Conservation (phyloP, 1,140 invertebrate genomes). For the Vanessa tameamea region DNA sequence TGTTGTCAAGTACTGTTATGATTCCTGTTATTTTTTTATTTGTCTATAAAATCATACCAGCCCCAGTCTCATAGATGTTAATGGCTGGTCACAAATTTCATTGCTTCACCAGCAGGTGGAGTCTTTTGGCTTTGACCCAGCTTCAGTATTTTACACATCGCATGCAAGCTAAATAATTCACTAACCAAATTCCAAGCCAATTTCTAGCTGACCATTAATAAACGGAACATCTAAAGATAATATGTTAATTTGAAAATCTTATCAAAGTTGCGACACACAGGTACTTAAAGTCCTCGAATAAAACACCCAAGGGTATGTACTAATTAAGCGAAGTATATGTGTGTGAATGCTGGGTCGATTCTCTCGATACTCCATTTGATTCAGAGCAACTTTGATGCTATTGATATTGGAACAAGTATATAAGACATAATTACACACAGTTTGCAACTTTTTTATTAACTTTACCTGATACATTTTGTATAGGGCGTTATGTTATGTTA, state of each 20-base stretch:
- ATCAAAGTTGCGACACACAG: background rate
- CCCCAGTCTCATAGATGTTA: slow-evolving; percentile 15
- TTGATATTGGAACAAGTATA: background rate
- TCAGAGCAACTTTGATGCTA: background rate
- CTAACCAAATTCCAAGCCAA: slow-evolving; percentile 36
- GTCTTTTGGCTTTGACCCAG: slow-evolving; percentile 34
- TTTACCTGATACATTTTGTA: too few relatives aligned
- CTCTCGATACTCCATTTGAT: background rate
- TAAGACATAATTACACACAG: too few relatives aligned
- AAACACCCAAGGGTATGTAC: background rate
- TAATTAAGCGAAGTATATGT: background rate
- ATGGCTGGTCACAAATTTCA: slow-evolving; percentile 24
- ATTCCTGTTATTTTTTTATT: background rate
- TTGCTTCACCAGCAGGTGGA: slow-evolving; percentile 31
- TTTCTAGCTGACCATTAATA: slow-evolving; percentile 42
- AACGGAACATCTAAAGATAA: slow-evolving; percentile 37
- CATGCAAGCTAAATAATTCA: slow-evolving; percentile 38
- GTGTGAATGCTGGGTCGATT: background rate
- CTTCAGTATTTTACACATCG: slow-evolving; percentile 31
- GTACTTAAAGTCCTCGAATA: background rate
- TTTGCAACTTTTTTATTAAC: too few relatives aligned
- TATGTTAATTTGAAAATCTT: slow-evolving; percentile 1
- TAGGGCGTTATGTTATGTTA: too few relatives aligned
- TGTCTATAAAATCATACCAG: background rate
- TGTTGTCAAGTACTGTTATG: background rate